phyloP scores from a whole-genome alignment of 2,113 vertebrate species.

The Redunca redunca region DNA sequence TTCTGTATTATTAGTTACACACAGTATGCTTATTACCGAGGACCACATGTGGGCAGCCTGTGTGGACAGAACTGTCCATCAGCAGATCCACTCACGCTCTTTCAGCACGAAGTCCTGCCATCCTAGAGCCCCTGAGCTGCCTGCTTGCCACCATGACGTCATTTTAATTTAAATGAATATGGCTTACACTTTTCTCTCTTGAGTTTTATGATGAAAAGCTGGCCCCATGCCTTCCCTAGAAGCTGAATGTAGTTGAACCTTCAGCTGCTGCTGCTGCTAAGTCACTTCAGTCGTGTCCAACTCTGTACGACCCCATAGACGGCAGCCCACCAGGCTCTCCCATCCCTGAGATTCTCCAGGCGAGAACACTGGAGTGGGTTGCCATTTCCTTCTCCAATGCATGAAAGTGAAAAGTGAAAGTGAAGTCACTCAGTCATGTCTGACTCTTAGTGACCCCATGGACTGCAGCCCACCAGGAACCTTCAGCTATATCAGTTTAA shows the following conservation, averaged over 20 bases:
- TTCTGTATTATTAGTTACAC: fast-evolving
- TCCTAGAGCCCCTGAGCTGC: background rate
- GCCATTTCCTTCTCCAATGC: no score
- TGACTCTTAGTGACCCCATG: no score
- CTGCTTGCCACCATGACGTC: background rate
- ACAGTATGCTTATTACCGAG: fast-evolving
- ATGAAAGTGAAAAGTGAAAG: no score
- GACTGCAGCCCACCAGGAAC: background rate
- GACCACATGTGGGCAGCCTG: fast-evolving
- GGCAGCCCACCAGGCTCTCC: no score
- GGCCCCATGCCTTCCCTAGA: background rate
- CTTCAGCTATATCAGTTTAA: background rate
- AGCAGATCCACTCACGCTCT: background rate
- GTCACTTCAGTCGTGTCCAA: no score
- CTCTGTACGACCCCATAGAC: no score
- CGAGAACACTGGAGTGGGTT: no score
- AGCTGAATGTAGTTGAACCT: background rate
- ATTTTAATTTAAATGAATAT: background rate
- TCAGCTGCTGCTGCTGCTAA: background rate
- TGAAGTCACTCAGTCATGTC: no score
- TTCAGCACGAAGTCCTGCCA: background rate
- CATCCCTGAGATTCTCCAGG: no score
- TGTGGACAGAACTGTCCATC: background rate
- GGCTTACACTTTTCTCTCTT: background rate
- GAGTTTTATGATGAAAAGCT: constrained; percentile 9